Percentiles rank a stretch among this genome's conserved stretches.
phyloP scores from a whole-genome alignment of 2,113 vertebrate species.

The Corythornis madagascariensis region DNA sequence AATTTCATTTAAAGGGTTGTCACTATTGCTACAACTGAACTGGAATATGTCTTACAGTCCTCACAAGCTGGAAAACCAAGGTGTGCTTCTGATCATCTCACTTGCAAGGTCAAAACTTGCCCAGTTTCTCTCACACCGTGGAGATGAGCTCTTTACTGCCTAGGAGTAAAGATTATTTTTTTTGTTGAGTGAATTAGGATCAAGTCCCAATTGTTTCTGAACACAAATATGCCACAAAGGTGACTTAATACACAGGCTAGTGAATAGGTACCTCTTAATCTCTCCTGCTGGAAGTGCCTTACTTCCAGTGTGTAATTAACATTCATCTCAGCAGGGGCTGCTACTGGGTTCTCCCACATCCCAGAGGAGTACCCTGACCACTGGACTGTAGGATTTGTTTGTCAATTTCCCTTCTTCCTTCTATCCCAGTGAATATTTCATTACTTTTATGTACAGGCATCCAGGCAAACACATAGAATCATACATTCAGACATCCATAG shows the following conservation, averaged over 20 bases:
- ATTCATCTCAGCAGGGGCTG: neutral
- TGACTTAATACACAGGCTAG: neutral
- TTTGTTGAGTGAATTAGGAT: neutral
- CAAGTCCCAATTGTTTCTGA: neutral
- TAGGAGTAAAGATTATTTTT: neutral
- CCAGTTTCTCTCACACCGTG: neutral
- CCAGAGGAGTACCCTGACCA: conserved; percentile 19
- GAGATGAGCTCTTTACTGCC: neutral
- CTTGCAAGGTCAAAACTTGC: neutral
- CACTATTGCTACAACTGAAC: neutral
- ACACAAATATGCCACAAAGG: conserved; percentile 1
- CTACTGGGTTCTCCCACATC: conserved; percentile 10
- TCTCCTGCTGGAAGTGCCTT: neutral
- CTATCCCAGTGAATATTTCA: neutral
- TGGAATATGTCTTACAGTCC: neutral
- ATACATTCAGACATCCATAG: neutral
- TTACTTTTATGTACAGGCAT: neutral
- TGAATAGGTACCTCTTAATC: neutral
- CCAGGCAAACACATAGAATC: neutral
- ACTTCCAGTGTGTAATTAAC: neutral
- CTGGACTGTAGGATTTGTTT: conserved; percentile 35
- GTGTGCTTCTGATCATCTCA: neutral
- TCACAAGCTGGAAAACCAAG: neutral
- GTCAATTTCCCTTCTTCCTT: conserved; percentile 6
- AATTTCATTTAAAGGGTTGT: neutral